Base-by-base conservation (phyloP, 2,113 vertebrate species). In the Lagopus leucura region DNA sequence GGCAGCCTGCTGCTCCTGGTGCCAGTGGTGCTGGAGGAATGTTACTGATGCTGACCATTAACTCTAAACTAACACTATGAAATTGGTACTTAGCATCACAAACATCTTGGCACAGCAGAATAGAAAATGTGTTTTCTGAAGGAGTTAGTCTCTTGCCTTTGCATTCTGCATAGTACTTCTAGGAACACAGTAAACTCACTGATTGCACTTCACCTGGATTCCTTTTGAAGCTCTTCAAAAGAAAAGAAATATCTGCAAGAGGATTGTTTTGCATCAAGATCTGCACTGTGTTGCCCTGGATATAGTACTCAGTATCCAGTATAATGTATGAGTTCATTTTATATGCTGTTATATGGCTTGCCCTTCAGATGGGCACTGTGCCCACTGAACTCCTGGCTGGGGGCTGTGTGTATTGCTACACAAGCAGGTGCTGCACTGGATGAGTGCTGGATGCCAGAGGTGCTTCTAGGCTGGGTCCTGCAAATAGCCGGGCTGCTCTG, bases 21-120 rank as follows among this genome's bases (percentile, higher is more conserved):
- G 86, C 69, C 76, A 85, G 72, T 67, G 82, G 72, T 52, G 30
- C 47, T 12, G 30, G 52, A 90, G 61, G 88, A 86, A 83, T 83
- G 84, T 82, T 92, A 83, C 81, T 89, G 92, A 90, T 92, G 34
- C 43, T 88, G 88, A 69, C 89, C 95, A 82, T 73, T 86, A 92
- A 93, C 94, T 97, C 94, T 91, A 74, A 96, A 71, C 82, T 92
- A 96, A 92, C 89, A 72, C 84, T 67, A n/a, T 82, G 73, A 95
- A 97, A 94, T 89, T 84, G 61, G 86, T 70, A 91, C 88, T 96
- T 96, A 92, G 45, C 79, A 47, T 92, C 82, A 42, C 42, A 92
- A 61, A 89, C 89, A 32, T 58, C 65, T 66, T 72, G 57, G 43
- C 64, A 64, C 80, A 50, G 16, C 74, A 82, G 76, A 91, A 36